Base-by-base conservation (phyloP, 2,888 invertebrate species). In the Oscheius sp. region DNA sequence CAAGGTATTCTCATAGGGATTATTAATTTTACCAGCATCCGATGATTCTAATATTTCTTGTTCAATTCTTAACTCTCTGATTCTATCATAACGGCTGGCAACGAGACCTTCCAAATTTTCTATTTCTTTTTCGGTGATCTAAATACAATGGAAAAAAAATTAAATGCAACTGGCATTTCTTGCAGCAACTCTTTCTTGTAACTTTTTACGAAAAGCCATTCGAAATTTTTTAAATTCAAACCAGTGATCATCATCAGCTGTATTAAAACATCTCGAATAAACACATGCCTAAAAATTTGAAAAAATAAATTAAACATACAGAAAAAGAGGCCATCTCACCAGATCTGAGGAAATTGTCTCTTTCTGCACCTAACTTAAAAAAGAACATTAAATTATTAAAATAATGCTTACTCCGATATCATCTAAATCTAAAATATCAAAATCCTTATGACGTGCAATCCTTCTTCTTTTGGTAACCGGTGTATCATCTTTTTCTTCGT, bases 391-490 rank as follows among this genome's bases (percentile, higher is more conserved):
- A 22, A 12, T n/a, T 12, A 4, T 51, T 3, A 12, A 6, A 51
- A 30, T 32, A n/a, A 30, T 17, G 45, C 51, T 30, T 26, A 54
- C 54, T 3, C 54, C 54, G 17, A 54, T 32, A 12, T n/a, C 54
- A n/a, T 54, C 54, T 4, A 54, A 22, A 20, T 33, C 33, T 1
- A 54, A 33, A 8, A 54, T n/a, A 17, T 8, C 14, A 17, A 33
- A 20, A 54, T 30, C 33, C 32, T 33, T 30, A 17, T 54, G 33
- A n/a, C 54, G 32, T 9, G 17, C n/a, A 54, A 32, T 5, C 36
- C 33, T 32, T 54, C 33, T 54, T 54, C 33, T 32, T 54, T 22
- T 47, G 3, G 24, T 22, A 6, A 22, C 36, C 4, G 14, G 30
- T 3, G 32, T n/a, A 33, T n/a, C 17, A 1, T 9, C 17, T 14